Percentiles rank a stretch among this genome's conserved stretches.
phyloP scores from a whole-genome alignment of 1,140 invertebrate species.

The Eupeodes corollae region DNA sequence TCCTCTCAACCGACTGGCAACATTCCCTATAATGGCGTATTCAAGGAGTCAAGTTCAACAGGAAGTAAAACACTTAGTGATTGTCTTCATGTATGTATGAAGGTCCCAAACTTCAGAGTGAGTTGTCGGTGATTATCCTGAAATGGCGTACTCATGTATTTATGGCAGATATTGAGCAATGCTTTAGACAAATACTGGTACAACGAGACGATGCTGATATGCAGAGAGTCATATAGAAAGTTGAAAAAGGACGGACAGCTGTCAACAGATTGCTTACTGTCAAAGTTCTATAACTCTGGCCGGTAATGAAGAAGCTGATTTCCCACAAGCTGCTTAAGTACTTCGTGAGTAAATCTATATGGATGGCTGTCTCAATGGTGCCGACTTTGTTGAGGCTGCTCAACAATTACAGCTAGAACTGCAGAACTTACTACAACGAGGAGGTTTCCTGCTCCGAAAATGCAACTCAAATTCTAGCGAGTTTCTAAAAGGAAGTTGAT shows the following conservation, averaged over 20 bases:
- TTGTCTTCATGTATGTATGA: slow-evolving; percentile 15
- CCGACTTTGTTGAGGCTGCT: no score
- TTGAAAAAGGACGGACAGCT: background rate
- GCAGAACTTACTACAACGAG: no score
- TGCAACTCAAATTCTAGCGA: no score
- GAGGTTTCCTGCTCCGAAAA: no score
- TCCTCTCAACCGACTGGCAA: slow-evolving; percentile 6
- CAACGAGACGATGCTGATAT: background rate
- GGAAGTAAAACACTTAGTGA: slow-evolving; percentile 26
- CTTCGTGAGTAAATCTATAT: background rate
- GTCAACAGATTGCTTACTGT: slow-evolving; percentile 12
- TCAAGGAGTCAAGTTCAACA: slow-evolving; percentile 16
- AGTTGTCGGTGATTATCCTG: slow-evolving; percentile 26
- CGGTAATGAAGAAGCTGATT: no score
- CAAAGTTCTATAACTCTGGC: slow-evolving; percentile 18
- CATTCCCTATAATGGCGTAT: slow-evolving; percentile 35
- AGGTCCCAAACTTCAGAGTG: slow-evolving; percentile 24
- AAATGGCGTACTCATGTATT: slow-evolving; percentile 21
- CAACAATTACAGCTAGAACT: no score
- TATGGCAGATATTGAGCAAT: slow-evolving; percentile 19
- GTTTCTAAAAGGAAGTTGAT: no score
- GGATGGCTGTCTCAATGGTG: background rate
- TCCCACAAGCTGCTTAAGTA: background rate
- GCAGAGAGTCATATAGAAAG: background rate
- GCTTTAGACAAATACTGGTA: slow-evolving; percentile 18